Base-by-base conservation (phyloP, 2,888 invertebrate species). In the Dexiosoma caninum region DNA sequence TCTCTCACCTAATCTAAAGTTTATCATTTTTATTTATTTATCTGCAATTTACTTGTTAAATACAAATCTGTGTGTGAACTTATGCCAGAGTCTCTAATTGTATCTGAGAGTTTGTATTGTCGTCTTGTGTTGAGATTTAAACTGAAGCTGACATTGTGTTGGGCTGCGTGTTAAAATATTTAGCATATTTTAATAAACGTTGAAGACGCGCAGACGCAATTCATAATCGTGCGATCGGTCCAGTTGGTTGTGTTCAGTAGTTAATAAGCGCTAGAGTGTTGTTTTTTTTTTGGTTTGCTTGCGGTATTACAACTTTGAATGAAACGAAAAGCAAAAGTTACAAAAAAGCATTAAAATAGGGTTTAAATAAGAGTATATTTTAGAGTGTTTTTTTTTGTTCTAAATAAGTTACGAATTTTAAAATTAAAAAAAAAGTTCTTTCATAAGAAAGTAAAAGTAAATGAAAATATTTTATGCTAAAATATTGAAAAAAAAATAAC, bases 181-280 rank as follows among this genome's bases (percentile, higher is more conserved):
- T 87, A 84, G 84, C 85, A 85, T 88, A 87, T 88, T 88, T 87
- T 87, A 87, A 88, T 84, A 86, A 86, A 84, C 85, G 87, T 77
- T 85, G 84, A 85, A 84, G 88, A 86, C 86, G 88, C 89, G 86
- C 87, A 87, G 85, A 85, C 88, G 87, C 87, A 88, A 88, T 88
- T 88, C 87, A 85, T 86, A 84, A 84, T 84, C 85, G 88, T 85
- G 86, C 87, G 84, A 86, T 87, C 88, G 84, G 84, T 83, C 84
- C 85, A 85, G 85, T 84, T 87, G 86, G 89, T 87, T 84, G 86
- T 84, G 62, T 23, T 46, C 53, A 62, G 69, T 53, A 57, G 62
- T 23, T 57, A 81, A 69, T 27, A 67, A 64, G 60, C 72, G 57
- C 14, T 12, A 14, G 37, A n/a, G 0, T 7, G 1, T 2, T n/a